A percentile compares a stretch with the other conserved stretches of the same genome.
These are phyloP conservation scores for Suillia variegata DNA, from an alignment of 2,888 invertebrate species.

Conservation along the genomic window DNA sequence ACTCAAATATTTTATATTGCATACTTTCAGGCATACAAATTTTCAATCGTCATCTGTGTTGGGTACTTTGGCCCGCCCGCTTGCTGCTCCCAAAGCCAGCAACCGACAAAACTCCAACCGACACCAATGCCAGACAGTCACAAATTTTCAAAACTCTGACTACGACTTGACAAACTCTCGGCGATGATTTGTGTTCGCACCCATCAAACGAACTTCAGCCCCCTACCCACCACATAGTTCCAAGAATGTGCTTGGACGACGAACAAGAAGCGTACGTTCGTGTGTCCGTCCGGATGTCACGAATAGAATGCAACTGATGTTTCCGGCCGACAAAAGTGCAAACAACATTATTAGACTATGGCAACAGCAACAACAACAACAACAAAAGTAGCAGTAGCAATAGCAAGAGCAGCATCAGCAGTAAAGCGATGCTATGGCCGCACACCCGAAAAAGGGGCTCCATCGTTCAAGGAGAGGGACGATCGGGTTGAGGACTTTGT, in stretches of 20 bases:
- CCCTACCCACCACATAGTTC: not conserved
- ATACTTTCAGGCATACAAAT: too few relatives aligned
- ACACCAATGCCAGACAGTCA: slow-evolving; percentile 12
- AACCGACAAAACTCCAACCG: slow-evolving; percentile 6
- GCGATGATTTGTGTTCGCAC: slow-evolving; percentile 40
- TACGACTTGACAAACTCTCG: slow-evolving; percentile 42
- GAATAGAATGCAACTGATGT: slow-evolving; percentile 33
- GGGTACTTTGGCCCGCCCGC: too few relatives aligned
- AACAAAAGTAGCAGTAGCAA: too few relatives aligned
- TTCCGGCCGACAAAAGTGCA: slow-evolving; percentile 33
- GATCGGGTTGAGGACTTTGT: too few relatives aligned
- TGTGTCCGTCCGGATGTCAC: slow-evolving; percentile 23
- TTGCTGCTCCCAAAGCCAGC: not conserved
- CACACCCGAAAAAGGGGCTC: too few relatives aligned
- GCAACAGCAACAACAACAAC: too few relatives aligned
- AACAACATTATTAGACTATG: slow-evolving; percentile 28
- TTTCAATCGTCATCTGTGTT: too few relatives aligned
- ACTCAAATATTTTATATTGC: too few relatives aligned
- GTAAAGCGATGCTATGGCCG: too few relatives aligned
- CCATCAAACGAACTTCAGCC: not conserved
- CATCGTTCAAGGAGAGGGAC: too few relatives aligned
- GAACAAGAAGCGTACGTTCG: not conserved
- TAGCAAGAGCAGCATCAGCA: too few relatives aligned
- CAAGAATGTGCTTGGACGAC: too few relatives aligned
- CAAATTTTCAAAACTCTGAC: slow-evolving; percentile 37